phyloP scores from a whole-genome alignment of 2,888 invertebrate genomes.

The Drosophila picticornis region DNA sequence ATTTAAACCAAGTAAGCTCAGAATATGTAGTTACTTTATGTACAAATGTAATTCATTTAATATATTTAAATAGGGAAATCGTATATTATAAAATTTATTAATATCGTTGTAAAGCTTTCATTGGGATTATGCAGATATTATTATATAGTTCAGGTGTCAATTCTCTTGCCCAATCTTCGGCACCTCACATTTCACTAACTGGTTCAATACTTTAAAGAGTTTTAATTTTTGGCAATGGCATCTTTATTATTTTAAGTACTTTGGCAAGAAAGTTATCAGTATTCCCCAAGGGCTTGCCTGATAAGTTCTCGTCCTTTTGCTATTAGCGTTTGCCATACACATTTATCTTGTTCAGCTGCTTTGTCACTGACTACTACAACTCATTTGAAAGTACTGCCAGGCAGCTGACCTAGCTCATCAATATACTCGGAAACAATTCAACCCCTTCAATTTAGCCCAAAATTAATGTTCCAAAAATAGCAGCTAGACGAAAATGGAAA shows the following conservation, averaged over 20 bases:
- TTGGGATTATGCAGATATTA: neutral
- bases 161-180: neutral
- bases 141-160: neutral
- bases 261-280: neutral
- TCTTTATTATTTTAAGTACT: neutral
- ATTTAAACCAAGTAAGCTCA: neutral
- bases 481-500: constrained; percentile 54
- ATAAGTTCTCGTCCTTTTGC: neutral
- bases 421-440: constrained; percentile 37
- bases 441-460: constrained; percentile 31
- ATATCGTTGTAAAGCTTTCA: neutral
- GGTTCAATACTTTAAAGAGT: neutral
- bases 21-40: neutral
- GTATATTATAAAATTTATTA: neutral
- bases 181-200: neutral
- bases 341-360: constrained; percentile 33
- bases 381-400: constrained; percentile 26
- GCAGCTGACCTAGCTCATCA: constrained; percentile 61
- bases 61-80: neutral
- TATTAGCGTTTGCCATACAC: constrained; percentile 5
- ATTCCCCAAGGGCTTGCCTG: neutral
- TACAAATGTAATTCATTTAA: neutral
- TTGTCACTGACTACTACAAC: constrained; percentile 51
- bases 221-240: neutral
- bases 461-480: constrained; percentile 31